phyloP scores from a whole-genome alignment of 2,113 vertebrate genomes.

The Oplegnathus fasciatus region DNA sequence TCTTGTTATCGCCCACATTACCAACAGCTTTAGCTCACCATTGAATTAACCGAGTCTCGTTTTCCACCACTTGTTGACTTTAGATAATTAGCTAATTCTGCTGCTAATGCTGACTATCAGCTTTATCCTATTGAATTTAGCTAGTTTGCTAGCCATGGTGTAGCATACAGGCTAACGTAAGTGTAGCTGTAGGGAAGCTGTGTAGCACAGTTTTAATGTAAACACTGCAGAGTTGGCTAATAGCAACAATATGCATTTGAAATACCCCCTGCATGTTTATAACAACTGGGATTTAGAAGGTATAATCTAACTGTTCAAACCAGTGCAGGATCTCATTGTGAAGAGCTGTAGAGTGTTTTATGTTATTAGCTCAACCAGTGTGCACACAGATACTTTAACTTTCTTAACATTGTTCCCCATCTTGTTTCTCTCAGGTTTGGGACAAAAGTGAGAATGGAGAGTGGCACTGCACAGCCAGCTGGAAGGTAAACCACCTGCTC shows the following conservation, averaged over 20 bases:
- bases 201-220: not conserved
- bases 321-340: not conserved
- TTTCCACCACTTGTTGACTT: not conserved
- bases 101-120: not conserved
- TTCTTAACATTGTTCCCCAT: not conserved
- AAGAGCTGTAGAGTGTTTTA: not conserved
- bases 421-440: conserved; percentile 89
- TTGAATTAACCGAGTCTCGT: not conserved
- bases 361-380: not conserved
- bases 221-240: not conserved
- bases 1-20: conserved; percentile 19
- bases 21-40: not conserved
- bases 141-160: not conserved
- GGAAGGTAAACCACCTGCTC: conserved; percentile 89
- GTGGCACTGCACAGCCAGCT: conserved; percentile 98
- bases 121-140: not conserved
- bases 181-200: not conserved
- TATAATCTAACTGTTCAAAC: not conserved
- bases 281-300: not conserved
- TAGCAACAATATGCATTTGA: not conserved
- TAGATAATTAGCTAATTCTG: not conserved
- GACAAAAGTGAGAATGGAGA: conserved; percentile 97
- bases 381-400: not conserved
- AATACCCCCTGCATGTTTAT: not conserved
- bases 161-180: conserved; percentile 6